Conservation (phyloP, 2,888 invertebrate species). For the Timandra comae region DNA sequence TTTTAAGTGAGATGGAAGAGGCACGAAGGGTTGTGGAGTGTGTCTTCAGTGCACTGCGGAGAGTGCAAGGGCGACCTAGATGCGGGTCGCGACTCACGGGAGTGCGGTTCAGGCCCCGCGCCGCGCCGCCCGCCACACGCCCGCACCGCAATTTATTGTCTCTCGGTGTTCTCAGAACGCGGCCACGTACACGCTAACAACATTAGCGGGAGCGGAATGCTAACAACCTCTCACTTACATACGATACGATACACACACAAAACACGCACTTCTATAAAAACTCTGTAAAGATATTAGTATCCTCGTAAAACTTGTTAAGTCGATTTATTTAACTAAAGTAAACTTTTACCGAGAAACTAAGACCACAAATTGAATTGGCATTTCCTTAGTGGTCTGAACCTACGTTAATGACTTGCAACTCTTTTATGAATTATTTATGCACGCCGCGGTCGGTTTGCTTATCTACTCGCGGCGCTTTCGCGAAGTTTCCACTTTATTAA, state of each 20-base stretch:
- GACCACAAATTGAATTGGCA: conserved; percentile 17
- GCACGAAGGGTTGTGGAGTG: conserved; percentile 25
- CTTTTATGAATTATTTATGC: conserved; percentile 71
- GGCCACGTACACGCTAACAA: conserved; percentile 29
- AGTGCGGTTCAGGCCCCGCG: too few relatives aligned
- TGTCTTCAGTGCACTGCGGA: conserved; percentile 17
- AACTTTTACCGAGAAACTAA: too few relatives aligned
- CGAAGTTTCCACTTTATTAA: conserved; percentile 64
- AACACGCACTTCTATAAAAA: too few relatives aligned
- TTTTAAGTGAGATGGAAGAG: conserved; percentile 37
- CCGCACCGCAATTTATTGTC: conserved; percentile 60
- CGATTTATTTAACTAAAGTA: too few relatives aligned
- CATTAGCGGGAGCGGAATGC: conserved; percentile 22
- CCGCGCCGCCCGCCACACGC: too few relatives aligned
- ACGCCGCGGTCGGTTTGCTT: conserved; percentile 50
- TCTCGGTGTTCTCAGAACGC: conserved; percentile 41
- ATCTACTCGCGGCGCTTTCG: conserved; percentile 45
- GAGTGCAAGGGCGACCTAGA: conserved; percentile 39
- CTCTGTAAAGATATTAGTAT: too few relatives aligned
- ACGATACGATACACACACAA: too few relatives aligned
- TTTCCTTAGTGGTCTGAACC: conserved; percentile 51
- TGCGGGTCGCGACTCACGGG: conserved; percentile 48
- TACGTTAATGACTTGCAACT: conserved; percentile 60
- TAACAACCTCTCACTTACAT: conserved; percentile 1
- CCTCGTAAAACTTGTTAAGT: too few relatives aligned